Evolutionary conservation across 1,140 invertebrate genomes (phyloP).

Genomic region (Anagrus nilaparvatae): DNA sequence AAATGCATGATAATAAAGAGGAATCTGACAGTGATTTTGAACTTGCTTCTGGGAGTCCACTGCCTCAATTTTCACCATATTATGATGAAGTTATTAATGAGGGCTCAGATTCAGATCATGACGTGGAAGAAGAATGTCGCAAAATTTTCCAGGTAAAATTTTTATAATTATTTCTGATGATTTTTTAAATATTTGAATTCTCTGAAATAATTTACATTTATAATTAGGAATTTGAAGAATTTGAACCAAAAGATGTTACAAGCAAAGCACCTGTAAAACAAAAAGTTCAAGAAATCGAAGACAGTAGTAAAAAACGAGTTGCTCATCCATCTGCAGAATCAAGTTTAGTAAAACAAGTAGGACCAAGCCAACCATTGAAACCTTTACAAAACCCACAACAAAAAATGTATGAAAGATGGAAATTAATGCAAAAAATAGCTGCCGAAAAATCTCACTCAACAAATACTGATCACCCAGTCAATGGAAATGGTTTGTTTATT

Average conservation of each 20-base stretch:
- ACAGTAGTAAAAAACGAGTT: conserved; percentile 29
- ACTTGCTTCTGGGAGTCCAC: conserved; percentile 6
- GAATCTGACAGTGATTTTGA: conserved; percentile 16
- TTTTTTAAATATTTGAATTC: not conserved
- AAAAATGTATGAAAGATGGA: conserved; percentile 37
- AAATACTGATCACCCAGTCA: conserved; percentile 23
- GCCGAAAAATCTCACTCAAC: conserved; percentile 22
- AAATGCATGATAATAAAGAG: conserved; percentile 18
- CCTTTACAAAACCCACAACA: conserved; percentile 32
- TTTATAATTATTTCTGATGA: conserved; percentile 6
- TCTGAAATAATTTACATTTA: conserved; percentile 6
- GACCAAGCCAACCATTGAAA: conserved; percentile 27
- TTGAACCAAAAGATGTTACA: conserved; percentile 26
- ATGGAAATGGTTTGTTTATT: conserved; percentile 27
- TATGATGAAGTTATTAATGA: conserved; percentile 28
- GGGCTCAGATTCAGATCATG: conserved; percentile 43
- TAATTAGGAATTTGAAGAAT: conserved; percentile 34
- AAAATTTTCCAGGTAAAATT: conserved; percentile 57
- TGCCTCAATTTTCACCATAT: conserved; percentile 20
- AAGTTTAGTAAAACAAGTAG: conserved; percentile 18
- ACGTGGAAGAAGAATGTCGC: conserved; percentile 59
- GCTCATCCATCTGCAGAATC: conserved; percentile 34
- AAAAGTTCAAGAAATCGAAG: conserved; percentile 29
- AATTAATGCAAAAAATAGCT: conserved; percentile 27
- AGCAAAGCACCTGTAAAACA: conserved; percentile 20